Percentiles rank a stretch among this genome's conserved stretches.
phyloP scores from a whole-genome alignment of 2,113 vertebrate genomes.

The Rutilus rutilus region DNA sequence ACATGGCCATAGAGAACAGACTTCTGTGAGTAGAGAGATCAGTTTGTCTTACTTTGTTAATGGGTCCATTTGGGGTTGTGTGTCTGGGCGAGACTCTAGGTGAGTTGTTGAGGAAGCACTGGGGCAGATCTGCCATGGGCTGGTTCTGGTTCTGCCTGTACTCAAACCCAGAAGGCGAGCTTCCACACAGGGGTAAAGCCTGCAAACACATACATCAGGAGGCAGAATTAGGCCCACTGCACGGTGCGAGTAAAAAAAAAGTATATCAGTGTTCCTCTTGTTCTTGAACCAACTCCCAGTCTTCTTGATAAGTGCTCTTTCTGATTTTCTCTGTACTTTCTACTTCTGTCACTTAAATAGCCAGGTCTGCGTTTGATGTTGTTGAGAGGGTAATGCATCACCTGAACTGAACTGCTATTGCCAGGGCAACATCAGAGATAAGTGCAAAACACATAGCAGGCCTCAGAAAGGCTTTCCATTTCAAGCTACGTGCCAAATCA shows the following conservation, averaged over 20 bases:
- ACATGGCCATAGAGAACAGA: too few species aligned
- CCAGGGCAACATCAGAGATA: conserved; percentile 59
- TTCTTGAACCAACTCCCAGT: not conserved
- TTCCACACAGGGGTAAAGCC: conserved; percentile 82
- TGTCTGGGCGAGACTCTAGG: conserved; percentile 68
- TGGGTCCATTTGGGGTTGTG: conserved; percentile 79
- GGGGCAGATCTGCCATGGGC: conserved; percentile 73
- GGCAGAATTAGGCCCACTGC: not conserved
- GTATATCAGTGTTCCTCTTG: conserved; percentile 8
- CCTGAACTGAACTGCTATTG: conserved; percentile 74
- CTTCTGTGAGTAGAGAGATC: too few species aligned
- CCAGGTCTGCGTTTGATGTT: conserved; percentile 60
- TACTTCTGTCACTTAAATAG: conserved; percentile 52
- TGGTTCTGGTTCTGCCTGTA: conserved; percentile 75
- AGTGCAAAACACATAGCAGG: conserved; percentile 70
- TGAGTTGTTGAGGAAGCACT: conserved; percentile 82
- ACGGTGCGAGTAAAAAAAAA: not conserved
- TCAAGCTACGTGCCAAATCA: conserved; percentile 22
- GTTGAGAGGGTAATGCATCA: conserved; percentile 80
- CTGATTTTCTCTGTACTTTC: conserved; percentile 20
- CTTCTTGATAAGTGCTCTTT: not conserved
- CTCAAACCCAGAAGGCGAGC: conserved; percentile 73
- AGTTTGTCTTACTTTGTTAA: conserved; percentile 80
- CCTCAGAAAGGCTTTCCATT: conserved; percentile 64
- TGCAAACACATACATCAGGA: conserved; percentile 61